Evolutionary conservation across 2,888 invertebrate species (phyloP).

Genomic region (Frankliniella intonsa): DNA sequence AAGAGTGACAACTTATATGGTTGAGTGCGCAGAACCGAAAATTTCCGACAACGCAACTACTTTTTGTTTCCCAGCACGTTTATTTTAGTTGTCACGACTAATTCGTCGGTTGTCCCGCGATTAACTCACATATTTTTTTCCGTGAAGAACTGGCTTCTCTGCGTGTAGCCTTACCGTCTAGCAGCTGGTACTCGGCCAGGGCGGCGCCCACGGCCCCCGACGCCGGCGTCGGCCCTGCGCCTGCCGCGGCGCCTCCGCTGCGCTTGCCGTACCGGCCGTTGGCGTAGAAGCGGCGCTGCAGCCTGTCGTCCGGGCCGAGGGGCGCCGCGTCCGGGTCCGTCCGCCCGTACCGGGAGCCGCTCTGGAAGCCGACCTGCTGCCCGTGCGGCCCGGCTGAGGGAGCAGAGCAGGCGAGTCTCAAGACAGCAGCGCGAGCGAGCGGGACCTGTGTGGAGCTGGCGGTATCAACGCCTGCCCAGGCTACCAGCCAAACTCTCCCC

Average conservation of each 20-base stretch:
- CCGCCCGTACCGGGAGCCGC: conserved; percentile 6
- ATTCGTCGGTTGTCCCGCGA: too few species aligned
- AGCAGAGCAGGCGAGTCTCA: too few species aligned
- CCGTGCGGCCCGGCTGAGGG: background rate
- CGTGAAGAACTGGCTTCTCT: background rate
- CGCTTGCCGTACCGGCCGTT: conserved; percentile 19
- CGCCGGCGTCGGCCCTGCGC: background rate
- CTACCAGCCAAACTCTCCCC: too few species aligned
- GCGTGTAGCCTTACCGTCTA: background rate
- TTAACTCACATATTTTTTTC: too few species aligned
- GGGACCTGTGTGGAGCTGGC: too few species aligned
- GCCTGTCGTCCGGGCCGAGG: background rate
- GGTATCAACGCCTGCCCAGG: too few species aligned
- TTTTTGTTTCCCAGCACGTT: too few species aligned
- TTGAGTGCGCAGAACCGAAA: too few species aligned
- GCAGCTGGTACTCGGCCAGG: conserved; percentile 10
- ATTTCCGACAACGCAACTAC: too few species aligned
- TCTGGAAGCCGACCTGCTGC: conserved; percentile 23
- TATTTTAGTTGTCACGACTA: too few species aligned
- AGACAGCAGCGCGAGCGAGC: too few species aligned
- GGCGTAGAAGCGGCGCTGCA: conserved; percentile 21
- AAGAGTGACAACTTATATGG: too few species aligned
- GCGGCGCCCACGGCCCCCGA: background rate
- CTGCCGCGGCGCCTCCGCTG: background rate
- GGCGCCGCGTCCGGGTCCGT: conserved; percentile 12